These are phyloP conservation scores for Falco columbarius DNA, from an alignment of 2,797 vertebrate genomes.

Conservation along the genomic window DNA sequence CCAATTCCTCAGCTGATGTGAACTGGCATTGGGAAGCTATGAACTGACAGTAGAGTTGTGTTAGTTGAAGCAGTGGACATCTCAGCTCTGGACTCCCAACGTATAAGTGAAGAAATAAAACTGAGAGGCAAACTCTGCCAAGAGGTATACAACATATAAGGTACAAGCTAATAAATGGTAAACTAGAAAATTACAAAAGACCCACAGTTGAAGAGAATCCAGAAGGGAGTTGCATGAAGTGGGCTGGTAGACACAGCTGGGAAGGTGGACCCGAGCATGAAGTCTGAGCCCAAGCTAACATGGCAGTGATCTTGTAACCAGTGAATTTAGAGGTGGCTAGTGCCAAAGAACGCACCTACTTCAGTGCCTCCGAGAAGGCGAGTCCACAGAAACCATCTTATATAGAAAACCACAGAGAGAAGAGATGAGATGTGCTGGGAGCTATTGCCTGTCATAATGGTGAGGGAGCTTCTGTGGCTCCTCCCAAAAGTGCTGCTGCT, in stretches of 20 bases:
- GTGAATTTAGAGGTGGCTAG: not conserved
- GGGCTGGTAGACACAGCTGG: not conserved
- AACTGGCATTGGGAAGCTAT: not conserved
- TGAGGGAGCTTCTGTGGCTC: not conserved
- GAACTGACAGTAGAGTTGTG: not conserved
- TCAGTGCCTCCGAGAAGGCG: not conserved
- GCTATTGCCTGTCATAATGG: not conserved
- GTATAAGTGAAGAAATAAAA: not conserved
- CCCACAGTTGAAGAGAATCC: not conserved
- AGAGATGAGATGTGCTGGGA: not conserved
- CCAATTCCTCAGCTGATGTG: not conserved
- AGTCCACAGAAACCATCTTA: not conserved
- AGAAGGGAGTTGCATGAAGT: not conserved
- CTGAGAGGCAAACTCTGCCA: not conserved
- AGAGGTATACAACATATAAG: not conserved
- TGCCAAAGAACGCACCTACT: not conserved
- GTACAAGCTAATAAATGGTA: not conserved
- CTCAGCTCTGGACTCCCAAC: not conserved
- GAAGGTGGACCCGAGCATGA: accelerated
- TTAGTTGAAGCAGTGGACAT: not conserved
- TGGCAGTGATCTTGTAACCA: no score
- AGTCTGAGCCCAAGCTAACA: not conserved
- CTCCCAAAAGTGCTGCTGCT: not conserved
- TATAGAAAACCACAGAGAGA: not conserved
- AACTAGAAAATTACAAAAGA: not conserved